Base-by-base conservation (phyloP, 2,797 vertebrate genomes). In the Hylomyscus alleni region DNA sequence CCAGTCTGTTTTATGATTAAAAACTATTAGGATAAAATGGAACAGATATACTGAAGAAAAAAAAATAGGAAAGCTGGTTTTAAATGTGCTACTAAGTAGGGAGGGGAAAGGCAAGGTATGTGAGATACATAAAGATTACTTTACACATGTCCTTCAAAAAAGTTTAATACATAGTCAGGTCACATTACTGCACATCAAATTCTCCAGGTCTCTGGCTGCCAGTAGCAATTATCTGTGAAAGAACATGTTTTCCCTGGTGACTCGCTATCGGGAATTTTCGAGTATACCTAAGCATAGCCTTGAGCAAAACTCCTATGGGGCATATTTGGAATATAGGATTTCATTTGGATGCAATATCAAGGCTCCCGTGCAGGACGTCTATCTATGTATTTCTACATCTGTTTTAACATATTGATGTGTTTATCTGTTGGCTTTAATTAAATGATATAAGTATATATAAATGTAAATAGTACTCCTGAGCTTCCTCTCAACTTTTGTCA, bases 211-310 rank as follows among this genome's bases (percentile, higher is more conserved):
- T 98, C 99, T 98, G 98, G 98, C 99, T 99, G 99, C 99, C 99
- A 99, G 99, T 99, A 99, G 99, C 98, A 99, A 99, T 99, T 99
- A 99, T 99, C 99, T 99, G 98, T 99, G 99, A 99, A 99, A 99
- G 99, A 99, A 99, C 99, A 99, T 98, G 98, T 99, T 99, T 99
- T 99, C 99, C 99, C 99, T 97, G 14, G 93, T 98, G 99, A 99
- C 98, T 98, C 98, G 97, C 99, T 98, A 99, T 98, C 95, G 96
- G 99, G 98, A 99, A 97, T 97, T 98, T 98, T 98, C 98, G 97
- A 99, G 98, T 98, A 98, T 98, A 99, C 99, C 99, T 98, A 98
- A 99, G 98, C 99, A 98, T 98, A 99, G 99, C 99, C 99, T 98
- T 98, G 98, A 99, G 99, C 99, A 99, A 99, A 99, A 99, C 96